Conservation (phyloP, 2,888 invertebrate genomes). For the Tridacna gigas region DNA sequence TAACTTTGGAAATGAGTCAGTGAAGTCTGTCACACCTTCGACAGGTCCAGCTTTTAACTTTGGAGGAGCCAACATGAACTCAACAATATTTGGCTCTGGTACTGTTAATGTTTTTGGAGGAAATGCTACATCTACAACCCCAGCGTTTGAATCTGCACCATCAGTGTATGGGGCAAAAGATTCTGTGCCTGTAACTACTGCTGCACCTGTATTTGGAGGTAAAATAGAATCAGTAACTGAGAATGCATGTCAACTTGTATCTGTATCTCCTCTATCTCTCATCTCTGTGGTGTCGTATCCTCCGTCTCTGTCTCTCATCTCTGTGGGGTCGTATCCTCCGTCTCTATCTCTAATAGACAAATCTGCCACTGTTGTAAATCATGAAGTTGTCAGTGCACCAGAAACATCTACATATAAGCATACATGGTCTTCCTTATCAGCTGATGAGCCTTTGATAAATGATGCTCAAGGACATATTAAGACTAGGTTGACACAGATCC, state of each 20-base stretch:
- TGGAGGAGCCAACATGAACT: conserved; percentile 13
- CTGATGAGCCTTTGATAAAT: too few species aligned
- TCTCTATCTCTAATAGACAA: neutral
- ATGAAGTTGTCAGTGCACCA: neutral
- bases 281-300: neutral
- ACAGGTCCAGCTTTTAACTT: conserved; percentile 9
- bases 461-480: too few species aligned
- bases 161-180: conserved; percentile 46
- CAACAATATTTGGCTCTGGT: conserved; percentile 23
- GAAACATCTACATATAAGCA: too few species aligned
- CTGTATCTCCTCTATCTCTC: conserved; percentile 23
- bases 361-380: neutral
- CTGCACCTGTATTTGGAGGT: conserved; percentile 53
- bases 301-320: conserved; percentile 9
- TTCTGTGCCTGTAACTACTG: conserved; percentile 18
- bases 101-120: conserved; percentile 39
- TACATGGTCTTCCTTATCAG: too few species aligned
- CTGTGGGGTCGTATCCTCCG: conserved; percentile 1
- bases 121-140: conserved; percentile 46
- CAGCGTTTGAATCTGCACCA: conserved; percentile 54
- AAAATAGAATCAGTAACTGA: neutral
- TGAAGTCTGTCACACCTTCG: conserved; percentile 26
- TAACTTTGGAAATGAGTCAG: conserved; percentile 27
- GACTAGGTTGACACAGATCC: too few species aligned
- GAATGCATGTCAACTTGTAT: conserved; percentile 6